Evolutionary conservation across 2,888 invertebrate genomes (phyloP).

Genomic region (Diadromus collaris): DNA sequence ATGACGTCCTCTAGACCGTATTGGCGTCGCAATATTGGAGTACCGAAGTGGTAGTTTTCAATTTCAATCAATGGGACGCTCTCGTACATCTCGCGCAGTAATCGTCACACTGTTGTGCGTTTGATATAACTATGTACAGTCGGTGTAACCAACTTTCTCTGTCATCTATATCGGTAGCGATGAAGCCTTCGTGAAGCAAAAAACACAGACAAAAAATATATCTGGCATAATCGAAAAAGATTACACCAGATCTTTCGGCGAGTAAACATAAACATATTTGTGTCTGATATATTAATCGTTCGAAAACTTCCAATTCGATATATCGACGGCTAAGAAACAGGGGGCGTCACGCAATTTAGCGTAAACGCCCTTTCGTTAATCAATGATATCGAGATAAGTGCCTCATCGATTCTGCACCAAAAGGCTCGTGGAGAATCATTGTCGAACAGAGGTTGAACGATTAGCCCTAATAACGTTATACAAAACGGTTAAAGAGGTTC

Average conservation of each 20-base stretch:
- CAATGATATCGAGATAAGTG: not conserved
- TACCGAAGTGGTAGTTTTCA: not conserved
- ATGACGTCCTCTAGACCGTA: not conserved
- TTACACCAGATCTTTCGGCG: too few species aligned
- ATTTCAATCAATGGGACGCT: not conserved
- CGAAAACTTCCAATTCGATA: too few species aligned
- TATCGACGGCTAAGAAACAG: too few species aligned
- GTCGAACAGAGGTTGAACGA: conserved; percentile 48
- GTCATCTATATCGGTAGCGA: too few species aligned
- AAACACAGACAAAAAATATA: too few species aligned
- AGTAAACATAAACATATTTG: too few species aligned
- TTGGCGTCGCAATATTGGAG: not conserved
- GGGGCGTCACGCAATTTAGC: too few species aligned
- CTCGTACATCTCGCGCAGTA: not conserved
- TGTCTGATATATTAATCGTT: not conserved
- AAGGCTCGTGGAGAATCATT: not conserved
- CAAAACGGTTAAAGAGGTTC: conserved; percentile 77
- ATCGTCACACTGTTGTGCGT: too few species aligned
- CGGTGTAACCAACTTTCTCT: too few species aligned
- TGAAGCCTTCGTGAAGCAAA: too few species aligned
- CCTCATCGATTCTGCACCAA: not conserved
- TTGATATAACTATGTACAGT: too few species aligned
- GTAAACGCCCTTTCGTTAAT: not conserved
- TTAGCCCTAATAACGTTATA: conserved; percentile 75
- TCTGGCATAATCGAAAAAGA: too few species aligned